Percentiles rank a stretch among this genome's conserved stretches.
These are phyloP conservation scores for Xylocampa areola DNA, from an alignment of 2,888 invertebrate species.

Conservation along the genomic window DNA sequence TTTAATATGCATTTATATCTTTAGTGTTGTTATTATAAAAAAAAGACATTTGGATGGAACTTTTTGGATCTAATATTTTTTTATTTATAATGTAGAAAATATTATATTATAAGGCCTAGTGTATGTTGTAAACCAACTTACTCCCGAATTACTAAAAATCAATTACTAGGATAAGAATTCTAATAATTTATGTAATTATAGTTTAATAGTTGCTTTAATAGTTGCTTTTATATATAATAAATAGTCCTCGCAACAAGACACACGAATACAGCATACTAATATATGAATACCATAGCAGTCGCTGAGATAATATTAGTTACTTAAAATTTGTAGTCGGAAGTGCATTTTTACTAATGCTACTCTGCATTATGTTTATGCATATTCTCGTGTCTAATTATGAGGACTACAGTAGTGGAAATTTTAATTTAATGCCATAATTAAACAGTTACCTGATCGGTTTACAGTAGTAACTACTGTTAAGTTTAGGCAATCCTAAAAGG, in stretches of 20 bases:
- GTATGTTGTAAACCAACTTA: slow-evolving; percentile 43
- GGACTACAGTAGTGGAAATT: slow-evolving; percentile 14
- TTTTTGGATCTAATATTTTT: slow-evolving; percentile 52
- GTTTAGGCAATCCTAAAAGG: not conserved
- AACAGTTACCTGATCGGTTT: slow-evolving; percentile 34
- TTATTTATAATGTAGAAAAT: slow-evolving; percentile 34
- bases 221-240: too few species aligned
- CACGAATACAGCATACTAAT: too few species aligned
- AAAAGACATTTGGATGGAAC: slow-evolving; percentile 52
- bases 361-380: too few species aligned
- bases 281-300: too few species aligned
- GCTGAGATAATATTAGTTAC: too few species aligned
- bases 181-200: slow-evolving; percentile 36
- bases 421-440: slow-evolving; percentile 35
- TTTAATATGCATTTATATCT: slow-evolving; percentile 55
- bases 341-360: slow-evolving; percentile 9
- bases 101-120: slow-evolving; percentile 49
- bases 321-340: slow-evolving; percentile 13
- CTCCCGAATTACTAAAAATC: slow-evolving; percentile 61
- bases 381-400: slow-evolving; percentile 18
- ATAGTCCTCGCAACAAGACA: slow-evolving; percentile 14
- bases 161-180: slow-evolving; percentile 55
- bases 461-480: not conserved
- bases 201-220: slow-evolving; percentile 12
- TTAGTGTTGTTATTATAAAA: slow-evolving; percentile 40